phyloP scores from a whole-genome alignment of 2,888 invertebrate species.

The Meiosimyza decipiens region DNA sequence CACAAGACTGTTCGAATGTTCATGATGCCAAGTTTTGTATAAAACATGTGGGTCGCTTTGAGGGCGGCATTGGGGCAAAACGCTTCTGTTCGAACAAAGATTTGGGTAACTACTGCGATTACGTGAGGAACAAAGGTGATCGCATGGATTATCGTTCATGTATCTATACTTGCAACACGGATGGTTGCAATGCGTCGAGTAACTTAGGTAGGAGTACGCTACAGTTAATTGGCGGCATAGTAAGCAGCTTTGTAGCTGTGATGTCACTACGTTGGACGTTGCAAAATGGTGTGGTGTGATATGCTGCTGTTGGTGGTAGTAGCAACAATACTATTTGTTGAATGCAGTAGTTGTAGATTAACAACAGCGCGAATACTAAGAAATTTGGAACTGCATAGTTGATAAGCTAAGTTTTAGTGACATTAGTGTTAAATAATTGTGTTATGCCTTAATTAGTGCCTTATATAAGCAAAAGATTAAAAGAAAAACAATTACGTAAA shows the following conservation, averaged over 20 bases:
- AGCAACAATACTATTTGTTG: too few relatives aligned
- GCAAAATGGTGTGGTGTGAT: neutral
- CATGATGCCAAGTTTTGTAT: slow-evolving; percentile 90
- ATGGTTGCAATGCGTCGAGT: slow-evolving; percentile 83
- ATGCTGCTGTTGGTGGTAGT: neutral
- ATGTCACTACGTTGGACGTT: slow-evolving; percentile 9
- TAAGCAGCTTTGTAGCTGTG: neutral
- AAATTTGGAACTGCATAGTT: neutral
- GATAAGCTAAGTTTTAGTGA: too few relatives aligned
- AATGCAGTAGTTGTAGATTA: too few relatives aligned
- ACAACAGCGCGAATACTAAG: neutral
- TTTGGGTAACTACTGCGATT: slow-evolving; percentile 90
- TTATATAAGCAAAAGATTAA: too few relatives aligned
- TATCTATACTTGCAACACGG: slow-evolving; percentile 83
- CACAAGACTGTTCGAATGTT: slow-evolving; percentile 80
- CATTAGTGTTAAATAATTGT: neutral
- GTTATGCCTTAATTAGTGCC: too few relatives aligned
- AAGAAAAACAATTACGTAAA: too few relatives aligned
- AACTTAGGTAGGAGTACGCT: neutral
- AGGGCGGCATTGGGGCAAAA: slow-evolving; percentile 91
- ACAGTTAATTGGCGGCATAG: neutral
- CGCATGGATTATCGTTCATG: slow-evolving; percentile 86
- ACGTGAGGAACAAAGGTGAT: slow-evolving; percentile 88
- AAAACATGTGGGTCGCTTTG: slow-evolving; percentile 91
- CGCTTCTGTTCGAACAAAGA: slow-evolving; percentile 88